Percentiles rank a stretch among this genome's conserved stretches.
Conservation (phyloP, 2,888 invertebrate genomes). For the Dolichomitus sp. region DNA sequence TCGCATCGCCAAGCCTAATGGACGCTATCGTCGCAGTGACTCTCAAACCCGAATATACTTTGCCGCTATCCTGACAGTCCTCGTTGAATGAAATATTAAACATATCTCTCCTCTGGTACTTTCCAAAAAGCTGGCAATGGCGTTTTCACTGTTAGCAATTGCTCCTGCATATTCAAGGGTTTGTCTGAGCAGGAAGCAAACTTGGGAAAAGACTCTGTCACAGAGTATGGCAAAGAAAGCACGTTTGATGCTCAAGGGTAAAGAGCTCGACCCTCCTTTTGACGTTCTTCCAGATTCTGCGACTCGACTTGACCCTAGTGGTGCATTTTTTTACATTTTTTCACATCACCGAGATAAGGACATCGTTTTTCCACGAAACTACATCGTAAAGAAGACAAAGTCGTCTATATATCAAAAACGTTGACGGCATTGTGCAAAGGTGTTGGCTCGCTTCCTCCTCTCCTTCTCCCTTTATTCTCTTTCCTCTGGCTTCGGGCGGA, state of each 20-base stretch:
- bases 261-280: neutral
- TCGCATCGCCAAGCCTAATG: slow-evolving; percentile 50
- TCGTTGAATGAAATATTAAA: slow-evolving; percentile 37
- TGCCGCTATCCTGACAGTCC: neutral
- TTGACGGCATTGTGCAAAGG: neutral
- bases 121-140: neutral
- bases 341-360: slow-evolving; percentile 35
- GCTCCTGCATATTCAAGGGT: slow-evolving; percentile 55
- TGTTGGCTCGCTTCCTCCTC: neutral
- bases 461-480: neutral
- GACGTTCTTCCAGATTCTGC: neutral
- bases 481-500: neutral
- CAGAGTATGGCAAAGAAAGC: slow-evolving; percentile 7
- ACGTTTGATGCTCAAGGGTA: slow-evolving; percentile 20
- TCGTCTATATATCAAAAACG: slow-evolving; percentile 12
- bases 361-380: neutral
- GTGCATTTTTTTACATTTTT: slow-evolving; percentile 41
- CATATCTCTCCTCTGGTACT: neutral
- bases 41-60: slow-evolving; percentile 57
- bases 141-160: slow-evolving; percentile 42
- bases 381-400: slow-evolving; percentile 42
- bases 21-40: slow-evolving; percentile 55
- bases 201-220: neutral
- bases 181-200: neutral
- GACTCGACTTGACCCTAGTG: slow-evolving; percentile 12